Evolutionary conservation across 2,888 invertebrate species (phyloP).

Genomic region (Slavum lentiscoides): DNA sequence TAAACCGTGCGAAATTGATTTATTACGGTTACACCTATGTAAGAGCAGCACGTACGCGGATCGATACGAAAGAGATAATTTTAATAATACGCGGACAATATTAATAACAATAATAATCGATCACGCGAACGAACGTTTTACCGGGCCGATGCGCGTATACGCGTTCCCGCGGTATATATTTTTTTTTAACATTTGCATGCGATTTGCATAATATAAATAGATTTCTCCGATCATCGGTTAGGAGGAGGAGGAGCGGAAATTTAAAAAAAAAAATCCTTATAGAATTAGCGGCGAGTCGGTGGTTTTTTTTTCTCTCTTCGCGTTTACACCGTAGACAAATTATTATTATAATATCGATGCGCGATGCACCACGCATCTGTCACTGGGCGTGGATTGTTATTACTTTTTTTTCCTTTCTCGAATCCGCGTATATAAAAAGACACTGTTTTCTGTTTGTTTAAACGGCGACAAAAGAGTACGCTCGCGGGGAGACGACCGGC

Average conservation of each 20-base stretch:
- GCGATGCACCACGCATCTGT: slow-evolving; percentile 32
- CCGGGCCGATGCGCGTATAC: neutral
- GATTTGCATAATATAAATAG: slow-evolving; percentile 36
- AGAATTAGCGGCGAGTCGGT: slow-evolving; percentile 48
- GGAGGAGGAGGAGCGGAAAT: neutral
- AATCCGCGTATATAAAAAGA: slow-evolving; percentile 32
- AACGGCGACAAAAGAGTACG: slow-evolving; percentile 22
- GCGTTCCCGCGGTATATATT: slow-evolving; percentile 38
- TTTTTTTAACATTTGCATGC: slow-evolving; percentile 23
- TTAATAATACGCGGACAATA: slow-evolving; percentile 33
- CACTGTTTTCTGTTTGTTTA: slow-evolving; percentile 28
- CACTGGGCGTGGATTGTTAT: slow-evolving; percentile 33
- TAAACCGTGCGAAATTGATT: slow-evolving; percentile 51
- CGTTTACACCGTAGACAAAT: slow-evolving; percentile 42
- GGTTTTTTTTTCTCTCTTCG: neutral
- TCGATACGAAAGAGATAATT: neutral
- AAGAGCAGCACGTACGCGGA: slow-evolving; percentile 16
- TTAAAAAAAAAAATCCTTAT: slow-evolving; percentile 30
- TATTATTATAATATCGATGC: slow-evolving; percentile 43
- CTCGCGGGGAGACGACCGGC: slow-evolving; percentile 25
- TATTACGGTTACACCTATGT: slow-evolving; percentile 38
- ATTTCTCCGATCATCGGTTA: neutral
- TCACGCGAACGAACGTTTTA: slow-evolving; percentile 29
- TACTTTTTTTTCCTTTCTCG: neutral
- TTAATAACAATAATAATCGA: slow-evolving; percentile 31